Evolutionary conservation across 2,888 invertebrate genomes (phyloP), one percentile per base, ranked within the genome.

Genomic region (Tupiocoris notatus): DNA sequence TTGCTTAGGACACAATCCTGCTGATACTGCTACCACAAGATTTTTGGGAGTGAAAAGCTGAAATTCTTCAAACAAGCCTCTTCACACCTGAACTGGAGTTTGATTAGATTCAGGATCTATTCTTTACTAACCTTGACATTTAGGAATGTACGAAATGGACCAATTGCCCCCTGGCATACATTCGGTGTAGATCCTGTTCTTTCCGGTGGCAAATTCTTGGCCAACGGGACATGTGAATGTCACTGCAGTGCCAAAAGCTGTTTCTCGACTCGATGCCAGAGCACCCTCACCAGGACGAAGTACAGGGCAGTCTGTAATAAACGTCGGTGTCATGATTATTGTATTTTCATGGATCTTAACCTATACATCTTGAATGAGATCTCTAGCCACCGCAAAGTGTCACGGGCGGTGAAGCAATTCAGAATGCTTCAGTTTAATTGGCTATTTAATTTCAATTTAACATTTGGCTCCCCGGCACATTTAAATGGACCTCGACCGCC

Each of bases 121-220:
- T n/a, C n/a, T n/a, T n/a, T n/a, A 2, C 81, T 82, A 84, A 90
- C 95, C 95, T 89, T 96, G 96, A 84, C 96, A 96, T 84, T 91
- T 92, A 12, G 96, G 95, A 82, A 96, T 94, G 84, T 95, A 95
- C 76, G 91, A 92, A 23, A 92, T 89, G 57, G 95, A 95, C 96
- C 96, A 96, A 83, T 93, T 92, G 80, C 96, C 96, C 81, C 96
- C 93, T 80, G 92, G 92, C 82, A 91, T 84, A 86, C 96, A 96
- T 84, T 92, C 91, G 1, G 95, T 95, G 16, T 91, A 90, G 79
- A 96, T 90, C 83, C 92, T 89, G 76, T 90, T 87, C 83, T 92
- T 92, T 79, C 95, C 95, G 73, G 95, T 96, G 61, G 95, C 93
- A 83, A 96, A 96, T 86, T 96, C 95, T 85, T 96, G 95, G 25